Percentiles rank a stretch among this genome's conserved stretches.
Evolutionary conservation across 2,797 vertebrate genomes (phyloP).

Genomic region (Propithecus perrieri): DNA sequence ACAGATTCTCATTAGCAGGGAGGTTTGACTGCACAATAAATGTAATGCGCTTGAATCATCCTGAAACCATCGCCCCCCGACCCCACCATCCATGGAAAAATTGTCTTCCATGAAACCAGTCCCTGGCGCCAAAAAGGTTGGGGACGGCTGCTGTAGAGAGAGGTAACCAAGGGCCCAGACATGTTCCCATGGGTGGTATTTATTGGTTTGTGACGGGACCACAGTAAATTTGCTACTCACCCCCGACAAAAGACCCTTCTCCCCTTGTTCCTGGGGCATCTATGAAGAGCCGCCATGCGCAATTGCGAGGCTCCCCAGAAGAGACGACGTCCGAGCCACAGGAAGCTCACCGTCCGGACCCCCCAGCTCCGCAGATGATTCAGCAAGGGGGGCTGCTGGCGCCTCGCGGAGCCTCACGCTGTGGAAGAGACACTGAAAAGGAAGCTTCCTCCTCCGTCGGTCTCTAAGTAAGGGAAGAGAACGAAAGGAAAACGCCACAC

Average conservation of each 20-base stretch:
- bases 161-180: neutral
- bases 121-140: too few species aligned
- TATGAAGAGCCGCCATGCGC: neutral
- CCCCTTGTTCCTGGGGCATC: neutral
- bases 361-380: neutral
- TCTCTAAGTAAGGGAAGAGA: neutral
- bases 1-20: too few species aligned
- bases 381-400: fast-evolving
- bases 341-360: fast-evolving
- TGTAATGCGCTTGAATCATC: too few species aligned
- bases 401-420: too few species aligned
- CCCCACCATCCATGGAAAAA: too few species aligned
- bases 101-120: too few species aligned
- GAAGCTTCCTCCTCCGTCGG: too few species aligned
- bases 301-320: fast-evolving
- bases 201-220: neutral
- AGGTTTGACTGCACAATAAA: too few species aligned
- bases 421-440: fast-evolving
- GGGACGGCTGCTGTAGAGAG: neutral
- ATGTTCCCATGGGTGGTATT: neutral
- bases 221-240: neutral
- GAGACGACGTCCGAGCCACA: fast-evolving
- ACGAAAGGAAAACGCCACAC: fast-evolving
- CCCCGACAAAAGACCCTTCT: neutral
- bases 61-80: too few species aligned